These are phyloP conservation scores for Haemorhous mexicanus DNA, from an alignment of 2,113 vertebrate species.

Conservation along the genomic window DNA sequence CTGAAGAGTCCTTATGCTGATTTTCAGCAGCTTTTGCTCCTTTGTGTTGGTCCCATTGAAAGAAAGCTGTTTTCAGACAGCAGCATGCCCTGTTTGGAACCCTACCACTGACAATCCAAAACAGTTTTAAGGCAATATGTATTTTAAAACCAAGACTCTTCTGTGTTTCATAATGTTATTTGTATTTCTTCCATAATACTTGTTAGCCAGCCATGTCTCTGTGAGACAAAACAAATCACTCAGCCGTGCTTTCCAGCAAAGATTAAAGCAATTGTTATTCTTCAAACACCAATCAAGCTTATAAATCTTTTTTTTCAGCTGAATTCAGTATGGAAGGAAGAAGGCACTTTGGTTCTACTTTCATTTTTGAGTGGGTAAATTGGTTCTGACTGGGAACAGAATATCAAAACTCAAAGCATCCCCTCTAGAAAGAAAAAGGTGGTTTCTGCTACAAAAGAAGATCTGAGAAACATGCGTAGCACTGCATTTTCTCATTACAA, in stretches of 20 bases:
- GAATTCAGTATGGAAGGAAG: not conserved
- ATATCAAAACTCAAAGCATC: not conserved
- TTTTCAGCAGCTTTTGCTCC: not conserved
- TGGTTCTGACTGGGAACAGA: not conserved
- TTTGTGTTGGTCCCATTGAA: not conserved
- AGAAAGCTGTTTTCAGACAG: not conserved
- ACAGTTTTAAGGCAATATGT: not conserved
- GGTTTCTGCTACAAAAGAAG: not conserved
- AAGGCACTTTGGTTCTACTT: not conserved
- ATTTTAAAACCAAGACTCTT: not conserved
- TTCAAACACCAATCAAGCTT: conserved; percentile 15
- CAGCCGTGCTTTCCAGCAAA: not conserved
- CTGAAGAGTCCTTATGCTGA: not conserved
- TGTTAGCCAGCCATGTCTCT: not conserved
- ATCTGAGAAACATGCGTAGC: not conserved
- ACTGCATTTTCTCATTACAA: not conserved
- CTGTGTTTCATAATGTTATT: not conserved
- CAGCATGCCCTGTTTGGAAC: not conserved
- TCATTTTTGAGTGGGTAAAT: not conserved
- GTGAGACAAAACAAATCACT: conserved; percentile 8
- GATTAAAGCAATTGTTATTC: conserved; percentile 30
- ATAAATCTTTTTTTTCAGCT: not conserved
- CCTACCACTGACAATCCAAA: not conserved
- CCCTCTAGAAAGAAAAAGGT: not conserved
- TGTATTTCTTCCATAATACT: not conserved